These are phyloP conservation scores for Tapirus indicus DNA, from an alignment of 2,797 vertebrate genomes.

Conservation along the genomic window DNA sequence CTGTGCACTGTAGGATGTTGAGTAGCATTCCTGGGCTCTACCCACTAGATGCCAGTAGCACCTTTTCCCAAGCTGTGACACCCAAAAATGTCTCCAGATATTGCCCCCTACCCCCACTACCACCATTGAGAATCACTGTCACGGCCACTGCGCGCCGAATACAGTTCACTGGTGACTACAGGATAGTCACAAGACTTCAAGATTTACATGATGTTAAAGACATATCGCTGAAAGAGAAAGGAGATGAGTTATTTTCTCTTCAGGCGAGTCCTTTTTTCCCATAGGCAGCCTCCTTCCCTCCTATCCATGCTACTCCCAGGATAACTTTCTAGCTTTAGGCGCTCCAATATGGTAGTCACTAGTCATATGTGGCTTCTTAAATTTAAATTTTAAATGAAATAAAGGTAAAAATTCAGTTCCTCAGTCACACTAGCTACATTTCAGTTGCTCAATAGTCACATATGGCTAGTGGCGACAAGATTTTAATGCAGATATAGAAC, in stretches of 20 bases:
- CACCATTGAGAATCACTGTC: neutral
- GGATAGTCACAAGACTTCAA: too few species aligned
- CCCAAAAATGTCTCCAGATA: neutral
- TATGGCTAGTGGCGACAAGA: neutral
- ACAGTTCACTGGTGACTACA: neutral
- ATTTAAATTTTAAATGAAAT: neutral
- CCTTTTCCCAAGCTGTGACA: neutral
- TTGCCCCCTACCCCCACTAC: too few species aligned
- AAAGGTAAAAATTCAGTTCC: neutral
- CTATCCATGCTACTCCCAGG: neutral
- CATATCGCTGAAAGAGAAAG: neutral
- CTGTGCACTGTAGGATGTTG: neutral
- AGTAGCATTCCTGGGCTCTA: neutral
- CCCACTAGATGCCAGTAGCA: neutral
- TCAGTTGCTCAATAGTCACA: neutral
- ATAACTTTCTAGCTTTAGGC: neutral
- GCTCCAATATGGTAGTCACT: neutral
- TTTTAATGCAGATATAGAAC: slow-evolving; percentile 11
- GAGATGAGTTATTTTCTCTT: neutral
- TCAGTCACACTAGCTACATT: neutral
- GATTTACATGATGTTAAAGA: neutral
- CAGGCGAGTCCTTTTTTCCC: neutral
- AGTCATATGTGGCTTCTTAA: neutral
- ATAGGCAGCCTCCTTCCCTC: neutral
- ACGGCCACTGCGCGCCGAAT: neutral